phyloP scores from a whole-genome alignment of 2,797 vertebrate genomes.

The Tenualosa ilisha region DNA sequence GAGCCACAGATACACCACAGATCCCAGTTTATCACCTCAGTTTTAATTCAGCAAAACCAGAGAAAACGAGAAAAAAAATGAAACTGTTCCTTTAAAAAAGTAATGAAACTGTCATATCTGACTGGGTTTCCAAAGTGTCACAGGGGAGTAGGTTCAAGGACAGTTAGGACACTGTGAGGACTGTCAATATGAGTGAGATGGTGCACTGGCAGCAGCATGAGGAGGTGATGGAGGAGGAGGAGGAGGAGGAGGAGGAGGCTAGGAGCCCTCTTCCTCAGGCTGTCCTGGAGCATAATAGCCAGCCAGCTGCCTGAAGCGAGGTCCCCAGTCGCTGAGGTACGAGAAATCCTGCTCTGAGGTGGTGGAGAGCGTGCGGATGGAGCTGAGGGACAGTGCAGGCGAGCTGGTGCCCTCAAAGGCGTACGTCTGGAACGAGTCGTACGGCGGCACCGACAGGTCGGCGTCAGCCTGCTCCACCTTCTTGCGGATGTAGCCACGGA shows the following conservation, averaged over 20 bases:
- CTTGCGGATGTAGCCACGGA: slow-evolving; percentile 94
- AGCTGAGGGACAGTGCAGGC: slow-evolving; percentile 91
- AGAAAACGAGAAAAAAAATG: not conserved
- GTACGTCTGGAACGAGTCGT: slow-evolving; percentile 98
- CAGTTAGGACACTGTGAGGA: slow-evolving; percentile 51
- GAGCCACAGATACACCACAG: not conserved
- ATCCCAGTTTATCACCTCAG: not conserved
- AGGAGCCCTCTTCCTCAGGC: slow-evolving; percentile 86
- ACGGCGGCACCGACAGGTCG: slow-evolving; percentile 92
- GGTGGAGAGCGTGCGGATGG: slow-evolving; percentile 91
- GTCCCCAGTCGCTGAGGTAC: slow-evolving; percentile 94
- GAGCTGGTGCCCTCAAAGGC: slow-evolving; percentile 93
- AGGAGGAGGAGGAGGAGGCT: slow-evolving; percentile 70
- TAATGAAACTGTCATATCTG: slow-evolving; percentile 32
- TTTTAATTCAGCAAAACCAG: slow-evolving; percentile 13
- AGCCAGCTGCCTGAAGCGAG: slow-evolving; percentile 93
- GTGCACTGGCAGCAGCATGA: slow-evolving; percentile 38
- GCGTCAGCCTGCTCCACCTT: slow-evolving; percentile 95
- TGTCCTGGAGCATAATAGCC: slow-evolving; percentile 87
- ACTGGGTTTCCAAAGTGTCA: slow-evolving; percentile 36
- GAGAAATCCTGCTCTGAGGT: slow-evolving; percentile 97
- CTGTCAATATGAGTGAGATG: slow-evolving; percentile 45
- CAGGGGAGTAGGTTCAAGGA: slow-evolving; percentile 43
- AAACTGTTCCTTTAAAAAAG: not conserved
- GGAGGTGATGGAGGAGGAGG: slow-evolving; percentile 48